Conservation (phyloP, 35 echinoderm and acorn worm species). For the Hemicentrotus pulcherrimus region DNA sequence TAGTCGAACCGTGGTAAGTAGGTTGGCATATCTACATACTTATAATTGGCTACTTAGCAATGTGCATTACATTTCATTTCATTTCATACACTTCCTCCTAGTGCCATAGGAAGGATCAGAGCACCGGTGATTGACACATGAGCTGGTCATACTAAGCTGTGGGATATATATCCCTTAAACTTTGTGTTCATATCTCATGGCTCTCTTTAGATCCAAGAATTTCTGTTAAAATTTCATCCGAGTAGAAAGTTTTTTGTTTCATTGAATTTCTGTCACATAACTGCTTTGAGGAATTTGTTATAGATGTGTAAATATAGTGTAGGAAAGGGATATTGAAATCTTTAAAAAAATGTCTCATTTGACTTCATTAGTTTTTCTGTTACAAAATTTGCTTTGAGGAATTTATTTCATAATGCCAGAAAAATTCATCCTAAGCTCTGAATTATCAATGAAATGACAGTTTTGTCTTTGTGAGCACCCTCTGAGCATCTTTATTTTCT, state of each 20-base stretch:
- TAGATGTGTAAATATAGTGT: too few species aligned
- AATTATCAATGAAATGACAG: too few species aligned
- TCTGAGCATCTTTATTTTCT: too few species aligned
- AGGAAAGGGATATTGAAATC: background rate
- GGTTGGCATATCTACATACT: constrained; percentile 27
- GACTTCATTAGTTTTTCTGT: background rate
- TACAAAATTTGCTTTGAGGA: too few species aligned
- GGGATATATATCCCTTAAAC: background rate
- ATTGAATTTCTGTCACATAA: background rate
- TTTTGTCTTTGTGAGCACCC: too few species aligned
- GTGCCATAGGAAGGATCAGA: background rate
- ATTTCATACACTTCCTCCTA: background rate
- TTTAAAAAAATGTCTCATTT: background rate
- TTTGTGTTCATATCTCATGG: background rate
- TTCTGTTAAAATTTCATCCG: background rate
- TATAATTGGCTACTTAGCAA: constrained; percentile 44
- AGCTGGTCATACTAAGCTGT: background rate
- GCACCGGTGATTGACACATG: background rate
- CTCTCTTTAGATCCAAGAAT: too few species aligned
- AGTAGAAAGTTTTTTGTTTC: background rate
- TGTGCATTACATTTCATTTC: constrained; percentile 50
- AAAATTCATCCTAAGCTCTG: too few species aligned
- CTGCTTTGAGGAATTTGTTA: background rate
- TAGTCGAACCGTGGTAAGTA: constrained; percentile 24
- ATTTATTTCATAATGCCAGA: too few species aligned